Conservation (phyloP, 2,797 vertebrate species). For the Propithecus deckenii region DNA sequence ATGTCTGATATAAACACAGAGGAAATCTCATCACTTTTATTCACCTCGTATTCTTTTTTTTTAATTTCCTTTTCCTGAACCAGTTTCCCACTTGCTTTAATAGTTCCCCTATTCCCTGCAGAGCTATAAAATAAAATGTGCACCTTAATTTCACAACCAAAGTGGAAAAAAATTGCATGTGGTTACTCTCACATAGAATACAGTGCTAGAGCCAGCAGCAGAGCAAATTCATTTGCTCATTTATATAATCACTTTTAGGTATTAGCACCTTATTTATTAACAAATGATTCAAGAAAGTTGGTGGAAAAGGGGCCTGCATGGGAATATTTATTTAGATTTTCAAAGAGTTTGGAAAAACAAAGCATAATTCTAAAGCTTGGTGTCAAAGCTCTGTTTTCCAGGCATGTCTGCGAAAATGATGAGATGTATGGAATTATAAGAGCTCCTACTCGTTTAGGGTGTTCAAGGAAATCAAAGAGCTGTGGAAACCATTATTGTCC, state of each 20-base stretch:
- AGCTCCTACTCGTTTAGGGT: slow-evolving; percentile 11
- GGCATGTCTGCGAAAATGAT: slow-evolving; percentile 57
- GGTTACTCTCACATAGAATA: not conserved
- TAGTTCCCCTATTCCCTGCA: slow-evolving; percentile 41
- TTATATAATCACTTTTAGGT: not conserved
- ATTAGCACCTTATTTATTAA: slow-evolving; percentile 8
- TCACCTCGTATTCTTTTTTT: not conserved
- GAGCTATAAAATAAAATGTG: slow-evolving; percentile 68
- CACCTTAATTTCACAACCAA: slow-evolving; percentile 63
- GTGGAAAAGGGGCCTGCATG: not conserved
- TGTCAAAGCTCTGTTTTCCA: slow-evolving; percentile 57
- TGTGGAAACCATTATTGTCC: slow-evolving; percentile 58
- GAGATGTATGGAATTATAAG: slow-evolving; percentile 64
- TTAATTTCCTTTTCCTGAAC: slow-evolving; percentile 44
- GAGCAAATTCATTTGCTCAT: not conserved
- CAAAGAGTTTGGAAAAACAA: slow-evolving; percentile 3
- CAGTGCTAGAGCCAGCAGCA: not conserved
- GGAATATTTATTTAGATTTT: slow-evolving; percentile 39
- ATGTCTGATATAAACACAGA: not conserved
- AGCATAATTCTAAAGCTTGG: not conserved
- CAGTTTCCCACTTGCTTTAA: slow-evolving; percentile 54
- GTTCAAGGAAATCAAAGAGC: slow-evolving; percentile 71
- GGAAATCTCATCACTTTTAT: not conserved
- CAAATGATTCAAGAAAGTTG: not conserved
- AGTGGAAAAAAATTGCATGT: not conserved